phyloP scores from a whole-genome alignment of 2,113 vertebrate species.

The Papio anubis region DNA sequence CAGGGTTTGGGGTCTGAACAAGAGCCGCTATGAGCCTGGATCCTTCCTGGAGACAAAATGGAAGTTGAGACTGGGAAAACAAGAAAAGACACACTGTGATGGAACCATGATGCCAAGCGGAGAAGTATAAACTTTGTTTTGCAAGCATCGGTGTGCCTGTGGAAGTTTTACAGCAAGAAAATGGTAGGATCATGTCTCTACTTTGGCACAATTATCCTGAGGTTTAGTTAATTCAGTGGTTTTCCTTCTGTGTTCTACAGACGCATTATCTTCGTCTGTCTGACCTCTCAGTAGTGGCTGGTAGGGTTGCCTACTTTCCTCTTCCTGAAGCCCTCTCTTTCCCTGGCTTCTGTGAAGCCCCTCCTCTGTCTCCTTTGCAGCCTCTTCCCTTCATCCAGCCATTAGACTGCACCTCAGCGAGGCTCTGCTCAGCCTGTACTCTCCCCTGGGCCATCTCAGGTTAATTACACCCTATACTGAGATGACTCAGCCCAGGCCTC shows the following conservation, averaged over 20 bases:
- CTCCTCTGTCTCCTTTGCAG: background rate
- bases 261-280: background rate
- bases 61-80: background rate
- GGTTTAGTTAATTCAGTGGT: background rate
- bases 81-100: background rate
- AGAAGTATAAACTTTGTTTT: background rate
- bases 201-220: background rate
- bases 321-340: background rate
- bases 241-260: background rate
- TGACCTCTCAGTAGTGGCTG: background rate
- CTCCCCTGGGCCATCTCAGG: background rate
- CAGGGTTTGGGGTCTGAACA: background rate
- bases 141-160: background rate
- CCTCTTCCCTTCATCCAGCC: background rate
- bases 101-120: background rate
- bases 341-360: background rate
- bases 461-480: constrained; percentile 28
- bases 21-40: background rate
- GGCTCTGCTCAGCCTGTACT: background rate
- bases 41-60: background rate
- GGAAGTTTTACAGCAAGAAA: background rate
- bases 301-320: too few species aligned
- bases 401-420: background rate
- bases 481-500: constrained; percentile 1
- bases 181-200: fast-evolving